These are phyloP conservation scores for Teleogryllus oceanicus DNA, from an alignment of 2,888 invertebrate species.

Conservation along the genomic window DNA sequence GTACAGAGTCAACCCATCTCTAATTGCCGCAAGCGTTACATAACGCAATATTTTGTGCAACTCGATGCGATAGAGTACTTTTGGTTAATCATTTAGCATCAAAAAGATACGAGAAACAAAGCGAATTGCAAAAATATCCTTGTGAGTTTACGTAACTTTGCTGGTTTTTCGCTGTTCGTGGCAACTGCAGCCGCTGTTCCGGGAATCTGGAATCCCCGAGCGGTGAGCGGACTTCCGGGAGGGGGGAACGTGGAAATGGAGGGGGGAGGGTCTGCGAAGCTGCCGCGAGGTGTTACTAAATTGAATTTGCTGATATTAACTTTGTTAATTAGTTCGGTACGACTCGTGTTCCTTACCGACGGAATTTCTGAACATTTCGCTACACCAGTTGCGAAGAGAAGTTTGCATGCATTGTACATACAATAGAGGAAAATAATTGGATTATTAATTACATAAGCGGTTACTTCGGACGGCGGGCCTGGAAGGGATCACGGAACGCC, in stretches of 20 bases:
- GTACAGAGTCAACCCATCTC: no score
- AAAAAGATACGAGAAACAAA: no score
- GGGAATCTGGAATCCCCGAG: not conserved
- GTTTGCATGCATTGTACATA: not conserved
- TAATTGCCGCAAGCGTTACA: no score
- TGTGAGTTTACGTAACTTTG: no score
- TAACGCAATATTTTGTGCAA: no score
- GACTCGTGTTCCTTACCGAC: not conserved
- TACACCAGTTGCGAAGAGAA: not conserved
- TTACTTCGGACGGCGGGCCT: no score
- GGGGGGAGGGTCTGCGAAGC: not conserved
- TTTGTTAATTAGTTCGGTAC: constrained; percentile 1
- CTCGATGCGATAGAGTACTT: no score
- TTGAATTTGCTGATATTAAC: constrained; percentile 18
- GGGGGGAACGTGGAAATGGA: not conserved
- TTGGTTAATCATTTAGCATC: no score
- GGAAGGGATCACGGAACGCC: no score
- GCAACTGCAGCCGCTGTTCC: constrained; percentile 4
- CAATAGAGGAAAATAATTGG: not conserved
- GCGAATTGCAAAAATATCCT: no score
- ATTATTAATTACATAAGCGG: not conserved
- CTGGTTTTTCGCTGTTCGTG: not conserved
- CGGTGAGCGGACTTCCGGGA: not conserved
- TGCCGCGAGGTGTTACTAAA: constrained; percentile 9
- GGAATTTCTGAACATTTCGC: constrained; percentile 3